Percentiles rank a stretch among this genome's conserved stretches.
phyloP scores from a whole-genome alignment of 2,888 invertebrate species.

The Drosophila cognata region DNA sequence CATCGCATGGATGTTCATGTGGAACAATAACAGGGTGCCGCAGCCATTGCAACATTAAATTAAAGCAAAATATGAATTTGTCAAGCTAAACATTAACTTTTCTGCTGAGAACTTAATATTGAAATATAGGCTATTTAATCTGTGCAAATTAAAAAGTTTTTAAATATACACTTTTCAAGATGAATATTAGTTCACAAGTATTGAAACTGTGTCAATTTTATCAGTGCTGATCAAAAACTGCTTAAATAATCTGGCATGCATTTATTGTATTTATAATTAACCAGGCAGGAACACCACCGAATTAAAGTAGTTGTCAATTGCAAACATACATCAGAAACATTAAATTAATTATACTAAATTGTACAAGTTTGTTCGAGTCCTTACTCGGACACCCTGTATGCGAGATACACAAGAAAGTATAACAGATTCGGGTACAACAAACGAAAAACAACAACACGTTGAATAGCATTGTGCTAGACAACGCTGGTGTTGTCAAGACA shows the following conservation, averaged over 20 bases:
- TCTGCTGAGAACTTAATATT: background rate
- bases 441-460: slow-evolving; percentile 6
- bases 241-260: background rate
- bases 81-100: background rate
- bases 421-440: slow-evolving; percentile 19
- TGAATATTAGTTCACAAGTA: background rate
- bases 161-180: background rate
- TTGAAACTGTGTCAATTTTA: background rate
- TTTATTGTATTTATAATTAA: background rate
- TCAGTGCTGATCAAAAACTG: background rate
- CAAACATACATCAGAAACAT: background rate
- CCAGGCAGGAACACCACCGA: background rate
- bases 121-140: background rate
- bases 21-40: slow-evolving; percentile 30
- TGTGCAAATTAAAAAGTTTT: background rate
- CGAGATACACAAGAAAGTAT: slow-evolving; percentile 8
- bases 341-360: background rate
- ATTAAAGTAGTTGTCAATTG: background rate
- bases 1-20: background rate
- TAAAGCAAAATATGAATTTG: background rate
- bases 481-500: slow-evolving; percentile 61
- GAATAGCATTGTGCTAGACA: slow-evolving; percentile 48
- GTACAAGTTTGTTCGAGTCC: background rate
- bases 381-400: slow-evolving; percentile 32
- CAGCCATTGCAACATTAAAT: background rate